A percentile compares a stretch with the other conserved stretches of the same genome.
Evolutionary conservation across 2,113 vertebrate species (phyloP).

Genomic region (Pteropus alecto): DNA sequence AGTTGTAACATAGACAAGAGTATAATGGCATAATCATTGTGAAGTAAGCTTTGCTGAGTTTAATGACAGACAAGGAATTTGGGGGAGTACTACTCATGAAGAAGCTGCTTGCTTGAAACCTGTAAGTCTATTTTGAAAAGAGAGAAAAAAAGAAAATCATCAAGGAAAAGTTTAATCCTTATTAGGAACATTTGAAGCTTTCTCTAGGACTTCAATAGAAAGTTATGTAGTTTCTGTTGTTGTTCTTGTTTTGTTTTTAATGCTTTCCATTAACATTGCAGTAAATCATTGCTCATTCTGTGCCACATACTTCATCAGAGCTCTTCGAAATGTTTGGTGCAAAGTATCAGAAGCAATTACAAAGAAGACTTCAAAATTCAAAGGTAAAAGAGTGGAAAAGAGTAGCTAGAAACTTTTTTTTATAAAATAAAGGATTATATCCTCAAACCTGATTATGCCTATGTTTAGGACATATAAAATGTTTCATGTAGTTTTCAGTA

Average conservation of each 20-base stretch:
- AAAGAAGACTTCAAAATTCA: slow-evolving; percentile 88
- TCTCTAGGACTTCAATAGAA: neutral
- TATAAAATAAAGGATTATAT: neutral
- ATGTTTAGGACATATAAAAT: neutral
- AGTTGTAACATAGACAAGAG: slow-evolving; percentile 90
- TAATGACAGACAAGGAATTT: slow-evolving; percentile 86
- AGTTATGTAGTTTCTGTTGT: neutral
- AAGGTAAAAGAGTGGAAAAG: slow-evolving; percentile 89
- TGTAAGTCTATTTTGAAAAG: slow-evolving; percentile 86
- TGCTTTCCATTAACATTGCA: slow-evolving; percentile 83
- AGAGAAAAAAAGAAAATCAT: slow-evolving; percentile 82
- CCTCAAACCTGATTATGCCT: neutral
- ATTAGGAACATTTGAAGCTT: slow-evolving; percentile 75
- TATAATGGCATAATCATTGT: slow-evolving; percentile 88
- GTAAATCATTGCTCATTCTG: slow-evolving; percentile 85
- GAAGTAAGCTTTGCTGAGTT: slow-evolving; percentile 84
- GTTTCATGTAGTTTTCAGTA: neutral
- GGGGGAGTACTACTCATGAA: slow-evolving; percentile 82
- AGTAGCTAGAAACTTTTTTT: slow-evolving; percentile 67
- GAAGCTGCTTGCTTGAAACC: slow-evolving; percentile 85
- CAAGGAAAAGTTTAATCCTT: slow-evolving; percentile 70
- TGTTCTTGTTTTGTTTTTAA: slow-evolving; percentile 64
- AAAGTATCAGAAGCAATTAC: slow-evolving; percentile 81
- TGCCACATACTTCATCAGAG: slow-evolving; percentile 90
- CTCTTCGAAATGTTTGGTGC: slow-evolving; percentile 83